These are phyloP conservation scores for Elysia crispata DNA, from an alignment of 2,888 invertebrate species.

Conservation along the genomic window DNA sequence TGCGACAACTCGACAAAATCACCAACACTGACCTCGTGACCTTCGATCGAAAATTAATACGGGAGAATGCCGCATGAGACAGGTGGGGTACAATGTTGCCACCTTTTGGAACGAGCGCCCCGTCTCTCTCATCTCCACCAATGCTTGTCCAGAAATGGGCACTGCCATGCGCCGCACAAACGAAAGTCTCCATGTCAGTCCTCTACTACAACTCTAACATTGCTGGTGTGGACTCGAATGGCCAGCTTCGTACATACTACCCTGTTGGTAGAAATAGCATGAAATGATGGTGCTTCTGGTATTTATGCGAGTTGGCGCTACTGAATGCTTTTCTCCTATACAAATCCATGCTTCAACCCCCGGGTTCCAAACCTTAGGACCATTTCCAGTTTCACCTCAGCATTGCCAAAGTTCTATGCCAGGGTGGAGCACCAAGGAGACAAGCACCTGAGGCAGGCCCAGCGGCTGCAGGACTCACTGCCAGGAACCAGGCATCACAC, in stretches of 20 bases:
- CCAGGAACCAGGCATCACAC: neutral
- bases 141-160: neutral
- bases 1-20: neutral
- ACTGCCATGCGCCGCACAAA: neutral
- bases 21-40: neutral
- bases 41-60: neutral
- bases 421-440: neutral
- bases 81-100: neutral
- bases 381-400: neutral
- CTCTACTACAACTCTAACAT: neutral
- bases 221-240: slow-evolving; percentile 12
- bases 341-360: neutral
- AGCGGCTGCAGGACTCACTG: neutral
- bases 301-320: neutral
- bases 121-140: neutral
- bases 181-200: neutral
- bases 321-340: slow-evolving; percentile 5
- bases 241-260: slow-evolving; percentile 13
- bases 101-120: neutral
- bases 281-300: slow-evolving; percentile 30
- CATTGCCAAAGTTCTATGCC: neutral
- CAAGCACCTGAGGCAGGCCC: neutral
- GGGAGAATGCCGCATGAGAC: neutral
- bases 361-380: no score
- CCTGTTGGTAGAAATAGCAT: slow-evolving; percentile 14